These are phyloP conservation scores for Mythimna vitellina DNA, from an alignment of 2,888 invertebrate species.

Conservation along the genomic window DNA sequence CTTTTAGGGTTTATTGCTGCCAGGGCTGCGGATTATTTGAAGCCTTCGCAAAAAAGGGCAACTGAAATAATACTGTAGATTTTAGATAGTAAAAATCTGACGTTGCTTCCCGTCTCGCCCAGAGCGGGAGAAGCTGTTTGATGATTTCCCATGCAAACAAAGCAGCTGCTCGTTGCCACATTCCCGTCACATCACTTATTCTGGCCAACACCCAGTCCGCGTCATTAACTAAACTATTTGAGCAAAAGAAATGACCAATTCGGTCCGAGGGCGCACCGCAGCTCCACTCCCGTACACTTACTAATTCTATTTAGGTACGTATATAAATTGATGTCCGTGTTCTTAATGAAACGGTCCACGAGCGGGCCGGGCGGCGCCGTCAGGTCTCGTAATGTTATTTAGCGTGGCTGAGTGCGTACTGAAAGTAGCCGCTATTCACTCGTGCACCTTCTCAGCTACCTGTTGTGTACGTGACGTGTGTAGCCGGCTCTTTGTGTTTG, in stretches of 20 bases:
- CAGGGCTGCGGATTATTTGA: too few relatives aligned
- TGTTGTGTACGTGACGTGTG: conserved; percentile 31
- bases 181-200: conserved; percentile 30
- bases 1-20: too few relatives aligned
- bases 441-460: conserved; percentile 7
- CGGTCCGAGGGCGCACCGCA: conserved; percentile 9
- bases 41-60: too few relatives aligned
- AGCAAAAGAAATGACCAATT: conserved; percentile 41
- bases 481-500: conserved; percentile 18
- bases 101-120: too few relatives aligned
- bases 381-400: conserved; percentile 39
- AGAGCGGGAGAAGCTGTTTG: background rate
- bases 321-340: conserved; percentile 45
- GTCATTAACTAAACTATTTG: conserved; percentile 44
- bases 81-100: too few relatives aligned
- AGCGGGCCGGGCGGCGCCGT: background rate
- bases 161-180: background rate
- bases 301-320: conserved; percentile 41
- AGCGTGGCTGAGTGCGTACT: conserved; percentile 7
- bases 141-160: too few relatives aligned
- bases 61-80: too few relatives aligned
- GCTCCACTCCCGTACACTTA: conserved; percentile 34
- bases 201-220: conserved; percentile 7
- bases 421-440: conserved; percentile 32
- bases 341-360: conserved; percentile 49